Conservation (phyloP, 2,888 invertebrate genomes). For the Exephanes ischioxanthus region DNA sequence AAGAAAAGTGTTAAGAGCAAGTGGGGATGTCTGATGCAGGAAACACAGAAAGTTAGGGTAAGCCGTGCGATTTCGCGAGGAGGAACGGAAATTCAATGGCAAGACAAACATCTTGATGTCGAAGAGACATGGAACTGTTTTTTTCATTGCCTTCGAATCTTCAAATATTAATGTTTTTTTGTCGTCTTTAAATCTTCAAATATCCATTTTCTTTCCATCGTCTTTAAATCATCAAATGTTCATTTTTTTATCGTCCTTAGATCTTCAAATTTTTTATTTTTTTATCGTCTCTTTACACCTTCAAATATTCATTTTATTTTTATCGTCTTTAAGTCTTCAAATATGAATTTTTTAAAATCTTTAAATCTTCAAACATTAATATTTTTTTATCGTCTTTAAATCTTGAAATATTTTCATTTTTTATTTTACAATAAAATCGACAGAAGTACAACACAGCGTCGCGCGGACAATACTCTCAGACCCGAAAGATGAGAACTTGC, state of each 20-base stretch:
- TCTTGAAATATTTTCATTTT: slow-evolving; percentile 12
- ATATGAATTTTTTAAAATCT: slow-evolving; percentile 1
- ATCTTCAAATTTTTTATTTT: too few species aligned
- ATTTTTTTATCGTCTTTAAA: not conserved
- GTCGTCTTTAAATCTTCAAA: too few species aligned
- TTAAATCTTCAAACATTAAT: not conserved
- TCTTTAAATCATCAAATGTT: not conserved
- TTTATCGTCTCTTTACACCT: too few species aligned
- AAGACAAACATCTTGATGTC: not conserved
- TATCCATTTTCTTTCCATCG: too few species aligned
- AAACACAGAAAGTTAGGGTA: slow-evolving; percentile 87
- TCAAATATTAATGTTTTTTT: too few species aligned
- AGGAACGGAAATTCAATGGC: not conserved
- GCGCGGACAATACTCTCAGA: slow-evolving; percentile 93
- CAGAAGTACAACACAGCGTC: slow-evolving; percentile 91
- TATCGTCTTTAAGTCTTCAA: too few species aligned
- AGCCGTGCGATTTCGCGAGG: slow-evolving; percentile 66
- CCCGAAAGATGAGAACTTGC: slow-evolving; percentile 94
- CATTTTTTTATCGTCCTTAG: not conserved
- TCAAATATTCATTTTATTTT: too few species aligned
- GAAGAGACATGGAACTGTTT: not conserved
- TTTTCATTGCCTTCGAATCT: not conserved
- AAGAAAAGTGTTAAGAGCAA: slow-evolving; percentile 81
- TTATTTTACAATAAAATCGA: slow-evolving; percentile 1
- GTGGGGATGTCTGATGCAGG: slow-evolving; percentile 85